Conservation (phyloP, 2,888 invertebrate species). For the Pocota personata region DNA sequence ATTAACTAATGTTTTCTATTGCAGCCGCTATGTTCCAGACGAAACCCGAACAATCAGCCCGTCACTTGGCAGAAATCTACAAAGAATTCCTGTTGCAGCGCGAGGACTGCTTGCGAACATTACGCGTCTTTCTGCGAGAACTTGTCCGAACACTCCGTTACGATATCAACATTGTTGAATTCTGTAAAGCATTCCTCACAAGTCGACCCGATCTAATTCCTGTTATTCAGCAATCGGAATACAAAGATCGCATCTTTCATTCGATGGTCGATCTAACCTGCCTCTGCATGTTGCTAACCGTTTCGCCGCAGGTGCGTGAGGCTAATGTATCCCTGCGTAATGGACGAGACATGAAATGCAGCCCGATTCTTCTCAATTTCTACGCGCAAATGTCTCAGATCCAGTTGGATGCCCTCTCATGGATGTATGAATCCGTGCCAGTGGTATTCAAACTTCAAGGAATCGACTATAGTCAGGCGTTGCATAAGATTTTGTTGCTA, state of each 20-base stretch:
- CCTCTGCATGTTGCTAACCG: slow-evolving; percentile 91
- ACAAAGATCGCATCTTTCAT: slow-evolving; percentile 92
- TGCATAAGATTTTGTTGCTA: slow-evolving; percentile 91
- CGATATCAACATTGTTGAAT: slow-evolving; percentile 90
- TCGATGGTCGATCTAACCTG: slow-evolving; percentile 93
- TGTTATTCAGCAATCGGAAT: slow-evolving; percentile 86
- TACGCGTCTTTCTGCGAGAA: slow-evolving; percentile 94
- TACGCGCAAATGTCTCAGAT: slow-evolving; percentile 85
- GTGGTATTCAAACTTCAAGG: slow-evolving; percentile 88
- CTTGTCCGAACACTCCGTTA: slow-evolving; percentile 92
- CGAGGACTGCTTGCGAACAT: slow-evolving; percentile 94
- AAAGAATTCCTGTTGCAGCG: slow-evolving; percentile 93
- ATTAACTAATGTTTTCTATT: slow-evolving; percentile 34
- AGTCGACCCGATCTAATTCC: slow-evolving; percentile 85
- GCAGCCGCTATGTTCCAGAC: slow-evolving; percentile 92
- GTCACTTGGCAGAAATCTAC: slow-evolving; percentile 92
- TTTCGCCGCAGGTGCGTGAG: slow-evolving; percentile 89
- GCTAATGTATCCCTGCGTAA: slow-evolving; percentile 84
- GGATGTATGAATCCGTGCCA: slow-evolving; percentile 93
- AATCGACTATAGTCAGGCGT: slow-evolving; percentile 89
- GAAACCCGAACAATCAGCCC: slow-evolving; percentile 91
- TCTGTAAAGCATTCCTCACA: slow-evolving; percentile 90
- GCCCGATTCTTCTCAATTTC: slow-evolving; percentile 79
- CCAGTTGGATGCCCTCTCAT: slow-evolving; percentile 93
- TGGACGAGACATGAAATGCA: slow-evolving; percentile 83